Evolutionary conservation across 2,797 vertebrate species (phyloP).

Genomic region (Gastrophryne carolinensis): DNA sequence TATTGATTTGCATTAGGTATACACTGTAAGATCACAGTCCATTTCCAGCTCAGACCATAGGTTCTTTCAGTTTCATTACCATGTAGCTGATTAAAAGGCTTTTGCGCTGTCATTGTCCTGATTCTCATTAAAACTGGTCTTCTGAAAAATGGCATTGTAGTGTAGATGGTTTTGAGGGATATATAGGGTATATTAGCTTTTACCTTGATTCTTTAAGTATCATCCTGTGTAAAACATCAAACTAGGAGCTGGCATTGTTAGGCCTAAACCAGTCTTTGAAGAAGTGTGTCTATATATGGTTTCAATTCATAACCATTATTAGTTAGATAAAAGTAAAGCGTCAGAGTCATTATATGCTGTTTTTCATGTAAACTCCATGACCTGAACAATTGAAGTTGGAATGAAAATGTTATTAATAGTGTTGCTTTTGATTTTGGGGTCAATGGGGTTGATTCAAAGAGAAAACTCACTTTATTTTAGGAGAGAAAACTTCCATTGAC

Average conservation of each 20-base stretch:
- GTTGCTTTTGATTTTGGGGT: too few species aligned
- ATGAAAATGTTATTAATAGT: too few species aligned
- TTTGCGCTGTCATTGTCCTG: neutral
- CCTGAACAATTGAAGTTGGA: too few species aligned
- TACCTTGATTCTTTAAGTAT: neutral
- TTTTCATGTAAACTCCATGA: too few species aligned
- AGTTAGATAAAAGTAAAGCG: neutral
- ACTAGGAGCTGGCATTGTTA: neutral
- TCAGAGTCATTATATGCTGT: too few species aligned
- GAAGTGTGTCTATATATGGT: neutral
- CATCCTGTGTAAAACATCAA: constrained; percentile 19
- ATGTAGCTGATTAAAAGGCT: neutral
- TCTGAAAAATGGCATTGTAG: neutral
- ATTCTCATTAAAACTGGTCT: neutral
- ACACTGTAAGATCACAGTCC: neutral
- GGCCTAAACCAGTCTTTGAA: neutral
- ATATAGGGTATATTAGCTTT: neutral
- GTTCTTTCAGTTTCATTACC: neutral
- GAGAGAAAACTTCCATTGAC: too few species aligned
- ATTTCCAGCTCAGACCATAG: neutral
- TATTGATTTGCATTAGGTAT: neutral
- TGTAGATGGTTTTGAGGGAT: neutral
- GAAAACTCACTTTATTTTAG: too few species aligned
- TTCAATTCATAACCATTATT: neutral
- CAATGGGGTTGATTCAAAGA: too few species aligned